These are phyloP conservation scores for Parelbella ahira DNA, from an alignment of 2,888 invertebrate genomes.

Conservation along the genomic window DNA sequence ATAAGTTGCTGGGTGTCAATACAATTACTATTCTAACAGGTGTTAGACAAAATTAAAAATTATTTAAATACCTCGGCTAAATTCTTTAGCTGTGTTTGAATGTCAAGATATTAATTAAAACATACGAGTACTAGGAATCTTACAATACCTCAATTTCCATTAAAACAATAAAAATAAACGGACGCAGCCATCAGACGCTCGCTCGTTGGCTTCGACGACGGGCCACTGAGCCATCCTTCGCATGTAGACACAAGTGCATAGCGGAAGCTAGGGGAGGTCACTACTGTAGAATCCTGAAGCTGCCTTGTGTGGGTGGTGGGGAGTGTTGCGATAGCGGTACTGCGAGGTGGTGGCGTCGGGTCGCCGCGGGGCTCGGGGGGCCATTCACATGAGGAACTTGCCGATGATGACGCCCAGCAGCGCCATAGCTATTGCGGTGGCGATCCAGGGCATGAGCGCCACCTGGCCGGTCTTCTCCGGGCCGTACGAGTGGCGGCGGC, in stretches of 20 bases:
- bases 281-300: slow-evolving; percentile 43
- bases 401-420: slow-evolving; percentile 88
- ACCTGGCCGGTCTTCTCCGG: slow-evolving; percentile 81
- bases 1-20: too few relatives aligned
- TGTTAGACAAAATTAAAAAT: too few relatives aligned
- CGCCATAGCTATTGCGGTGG: slow-evolving; percentile 81
- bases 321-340: slow-evolving; percentile 58
- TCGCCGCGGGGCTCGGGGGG: slow-evolving; percentile 45
- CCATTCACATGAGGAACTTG: slow-evolving; percentile 89
- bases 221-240: neutral
- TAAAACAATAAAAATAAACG: too few relatives aligned
- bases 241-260: slow-evolving; percentile 19
- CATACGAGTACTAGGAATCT: slow-evolving; percentile 1
- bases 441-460: slow-evolving; percentile 83
- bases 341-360: slow-evolving; percentile 42
- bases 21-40: too few relatives aligned
- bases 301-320: slow-evolving; percentile 52
- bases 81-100: too few relatives aligned
- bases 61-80: too few relatives aligned
- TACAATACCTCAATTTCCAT: slow-evolving; percentile 1
- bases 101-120: too few relatives aligned
- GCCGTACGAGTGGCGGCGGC: slow-evolving; percentile 64
- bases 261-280: slow-evolving; percentile 33
- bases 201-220: too few relatives aligned
- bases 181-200: too few relatives aligned